phyloP scores from a whole-genome alignment of 2,888 invertebrate species.

The Taphrorychus bicolor region DNA sequence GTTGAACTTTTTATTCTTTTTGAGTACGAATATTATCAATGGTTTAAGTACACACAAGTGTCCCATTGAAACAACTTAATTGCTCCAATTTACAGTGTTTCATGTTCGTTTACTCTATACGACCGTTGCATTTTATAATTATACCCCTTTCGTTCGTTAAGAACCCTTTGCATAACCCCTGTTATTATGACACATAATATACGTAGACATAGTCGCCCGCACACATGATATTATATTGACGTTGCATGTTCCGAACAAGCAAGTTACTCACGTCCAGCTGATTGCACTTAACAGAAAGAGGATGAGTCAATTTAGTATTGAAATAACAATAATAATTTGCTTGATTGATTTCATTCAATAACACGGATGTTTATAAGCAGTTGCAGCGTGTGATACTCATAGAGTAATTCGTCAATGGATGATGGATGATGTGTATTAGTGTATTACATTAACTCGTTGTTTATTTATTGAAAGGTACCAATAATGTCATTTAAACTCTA shows the following conservation, averaged over 20 bases:
- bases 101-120: not conserved
- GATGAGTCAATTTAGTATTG: not conserved
- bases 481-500: too few relatives aligned
- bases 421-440: too few relatives aligned
- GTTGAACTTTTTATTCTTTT: too few relatives aligned
- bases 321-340: not conserved
- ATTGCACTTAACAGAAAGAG: not conserved
- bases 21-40: too few relatives aligned
- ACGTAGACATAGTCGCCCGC: not conserved
- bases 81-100: not conserved
- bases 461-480: too few relatives aligned
- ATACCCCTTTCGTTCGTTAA: not conserved
- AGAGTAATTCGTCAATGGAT: too few relatives aligned
- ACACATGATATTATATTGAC: not conserved
- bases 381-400: too few relatives aligned
- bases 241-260: not conserved
- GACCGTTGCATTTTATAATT: not conserved
- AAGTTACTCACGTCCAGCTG: not conserved
- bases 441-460: too few relatives aligned
- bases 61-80: not conserved
- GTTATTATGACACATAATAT: not conserved
- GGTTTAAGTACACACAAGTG: too few relatives aligned
- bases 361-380: too few relatives aligned
- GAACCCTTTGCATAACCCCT: not conserved
- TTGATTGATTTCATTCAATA: not conserved